Evolutionary conservation across 2,113 vertebrate genomes (phyloP).

Genomic region (Gopherus evgoodei): DNA sequence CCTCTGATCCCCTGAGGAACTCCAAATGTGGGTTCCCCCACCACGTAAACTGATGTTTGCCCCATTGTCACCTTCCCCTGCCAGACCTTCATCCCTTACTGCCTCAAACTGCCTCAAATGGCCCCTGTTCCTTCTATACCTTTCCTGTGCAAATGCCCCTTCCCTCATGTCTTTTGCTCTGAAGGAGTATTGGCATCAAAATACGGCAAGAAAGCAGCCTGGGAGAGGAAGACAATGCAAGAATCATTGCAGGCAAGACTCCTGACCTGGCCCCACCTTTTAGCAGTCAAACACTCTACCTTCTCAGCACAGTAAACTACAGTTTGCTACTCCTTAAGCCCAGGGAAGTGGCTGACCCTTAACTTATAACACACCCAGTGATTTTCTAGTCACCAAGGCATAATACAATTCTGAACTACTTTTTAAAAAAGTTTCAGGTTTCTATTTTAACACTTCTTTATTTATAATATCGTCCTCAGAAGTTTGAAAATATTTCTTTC

Average conservation of each 20-base stretch:
- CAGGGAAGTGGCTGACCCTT: neutral
- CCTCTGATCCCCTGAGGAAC: no score
- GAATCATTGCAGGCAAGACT: neutral
- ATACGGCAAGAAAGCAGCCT: slow-evolving; percentile 2
- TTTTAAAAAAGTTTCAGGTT: neutral
- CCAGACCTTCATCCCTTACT: neutral
- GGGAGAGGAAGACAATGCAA: neutral
- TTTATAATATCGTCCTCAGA: neutral
- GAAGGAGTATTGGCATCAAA: neutral
- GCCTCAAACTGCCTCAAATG: neutral
- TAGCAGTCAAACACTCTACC: no score
- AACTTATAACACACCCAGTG: neutral
- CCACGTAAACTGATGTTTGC: no score
- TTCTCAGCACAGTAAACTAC: neutral
- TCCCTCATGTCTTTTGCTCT: neutral
- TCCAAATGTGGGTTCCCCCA: no score
- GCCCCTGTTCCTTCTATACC: neutral
- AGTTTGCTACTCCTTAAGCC: neutral
- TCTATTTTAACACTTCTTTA: neutral
- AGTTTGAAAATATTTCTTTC: neutral
- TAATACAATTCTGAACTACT: neutral
- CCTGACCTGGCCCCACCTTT: neutral
- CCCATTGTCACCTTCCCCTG: neutral
- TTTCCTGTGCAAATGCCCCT: neutral
- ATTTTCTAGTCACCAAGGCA: neutral